Evolutionary conservation across 2,113 vertebrate species (phyloP).

Genomic region (Colaptes auratus): DNA sequence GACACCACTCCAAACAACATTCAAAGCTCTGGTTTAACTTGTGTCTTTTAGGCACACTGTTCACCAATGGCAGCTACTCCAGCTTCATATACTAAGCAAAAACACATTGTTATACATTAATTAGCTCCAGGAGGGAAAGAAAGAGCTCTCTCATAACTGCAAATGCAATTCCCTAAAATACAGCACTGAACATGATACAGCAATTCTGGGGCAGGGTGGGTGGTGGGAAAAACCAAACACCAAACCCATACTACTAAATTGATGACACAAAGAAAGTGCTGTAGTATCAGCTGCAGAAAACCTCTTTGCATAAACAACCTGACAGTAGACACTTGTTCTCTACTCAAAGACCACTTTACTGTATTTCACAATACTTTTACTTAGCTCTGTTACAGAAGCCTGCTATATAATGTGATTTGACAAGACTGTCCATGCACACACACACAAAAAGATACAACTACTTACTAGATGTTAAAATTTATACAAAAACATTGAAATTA

Average conservation of each 20-base stretch:
- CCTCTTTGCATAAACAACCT: neutral
- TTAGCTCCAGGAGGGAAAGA: neutral
- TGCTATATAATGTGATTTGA: neutral
- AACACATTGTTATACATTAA: neutral
- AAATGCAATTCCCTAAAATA: neutral
- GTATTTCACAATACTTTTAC: neutral
- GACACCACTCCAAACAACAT: neutral
- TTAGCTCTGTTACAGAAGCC: neutral
- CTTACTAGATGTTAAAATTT: neutral
- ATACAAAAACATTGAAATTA: neutral
- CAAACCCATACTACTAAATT: neutral
- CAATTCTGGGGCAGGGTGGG: neutral
- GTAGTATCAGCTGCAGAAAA: neutral
- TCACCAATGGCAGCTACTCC: neutral
- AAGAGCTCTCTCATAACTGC: neutral
- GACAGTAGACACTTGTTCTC: conserved; percentile 2
- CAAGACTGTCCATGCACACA: neutral
- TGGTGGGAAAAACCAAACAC: no score
- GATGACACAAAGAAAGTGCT: conserved; percentile 26
- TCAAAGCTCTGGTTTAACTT: neutral
- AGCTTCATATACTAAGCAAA: neutral
- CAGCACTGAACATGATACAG: neutral
- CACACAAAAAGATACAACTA: neutral
- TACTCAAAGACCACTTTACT: neutral
- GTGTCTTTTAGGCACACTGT: neutral